phyloP scores from a whole-genome alignment of 1,140 invertebrate genomes.

The Zaprionus inermis region DNA sequence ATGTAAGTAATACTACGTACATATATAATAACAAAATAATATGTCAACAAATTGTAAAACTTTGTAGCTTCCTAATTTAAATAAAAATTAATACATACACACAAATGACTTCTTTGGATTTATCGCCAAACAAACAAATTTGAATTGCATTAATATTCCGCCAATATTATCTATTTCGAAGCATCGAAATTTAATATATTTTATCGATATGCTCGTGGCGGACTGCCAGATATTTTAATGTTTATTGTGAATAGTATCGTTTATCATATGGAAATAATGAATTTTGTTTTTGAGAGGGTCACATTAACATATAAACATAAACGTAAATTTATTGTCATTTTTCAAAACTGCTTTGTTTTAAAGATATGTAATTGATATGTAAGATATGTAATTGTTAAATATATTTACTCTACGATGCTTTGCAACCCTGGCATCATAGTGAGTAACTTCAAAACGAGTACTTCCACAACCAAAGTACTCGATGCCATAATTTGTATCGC shows the following conservation, averaged over 20 bases:
- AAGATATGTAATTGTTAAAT: too few species aligned
- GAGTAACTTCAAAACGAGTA: not conserved
- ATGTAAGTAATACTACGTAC: slow-evolving; percentile 46
- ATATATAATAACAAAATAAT: slow-evolving; percentile 41
- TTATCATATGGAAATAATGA: not conserved
- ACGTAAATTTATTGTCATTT: too few species aligned
- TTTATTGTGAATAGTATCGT: not conserved
- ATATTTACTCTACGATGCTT: not conserved
- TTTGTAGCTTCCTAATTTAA: slow-evolving; percentile 80
- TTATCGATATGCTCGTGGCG: not conserved
- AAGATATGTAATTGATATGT: too few species aligned
- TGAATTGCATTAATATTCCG: not conserved
- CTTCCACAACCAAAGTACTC: not conserved
- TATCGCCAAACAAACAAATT: not conserved
- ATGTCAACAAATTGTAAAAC: slow-evolving; percentile 68
- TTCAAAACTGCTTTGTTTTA: too few species aligned
- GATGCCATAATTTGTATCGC: not conserved
- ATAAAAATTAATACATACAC: slow-evolving; percentile 67
- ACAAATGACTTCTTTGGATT: not conserved
- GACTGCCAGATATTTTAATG: not conserved
- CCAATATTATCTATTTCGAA: not conserved
- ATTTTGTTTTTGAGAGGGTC: too few species aligned
- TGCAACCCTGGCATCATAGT: not conserved
- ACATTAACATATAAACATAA: too few species aligned
- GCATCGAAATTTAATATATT: not conserved